A percentile compares a stretch with the other conserved stretches of the same genome.
These are phyloP conservation scores for Brachystomella parvula DNA, from an alignment of 1,140 invertebrate species.

Conservation along the genomic window DNA sequence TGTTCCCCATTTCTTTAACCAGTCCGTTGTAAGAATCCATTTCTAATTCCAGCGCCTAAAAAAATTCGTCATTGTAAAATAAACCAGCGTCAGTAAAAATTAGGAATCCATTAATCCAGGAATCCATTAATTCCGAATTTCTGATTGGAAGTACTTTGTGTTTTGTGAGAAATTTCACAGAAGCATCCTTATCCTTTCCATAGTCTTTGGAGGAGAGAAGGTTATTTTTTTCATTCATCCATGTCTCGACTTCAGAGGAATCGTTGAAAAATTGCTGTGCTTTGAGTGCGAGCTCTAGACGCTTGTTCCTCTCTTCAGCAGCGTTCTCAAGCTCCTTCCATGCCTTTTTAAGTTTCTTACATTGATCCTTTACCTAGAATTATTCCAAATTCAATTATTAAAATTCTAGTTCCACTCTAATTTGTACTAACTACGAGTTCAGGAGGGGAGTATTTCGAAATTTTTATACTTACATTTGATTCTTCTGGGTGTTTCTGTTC, in stretches of 20 bases:
- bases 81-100: background rate
- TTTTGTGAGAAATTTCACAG: constrained; percentile 81
- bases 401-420: too few species aligned
- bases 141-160: constrained; percentile 62
- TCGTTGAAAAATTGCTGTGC: constrained; percentile 86
- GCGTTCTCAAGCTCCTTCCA: constrained; percentile 64
- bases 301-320: constrained; percentile 60
- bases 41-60: constrained; percentile 76
- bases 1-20: constrained; percentile 83
- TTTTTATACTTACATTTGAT: constrained; percentile 51
- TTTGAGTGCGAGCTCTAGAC: constrained; percentile 74
- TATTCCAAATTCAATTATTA: background rate
- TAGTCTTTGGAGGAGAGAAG: constrained; percentile 72
- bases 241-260: constrained; percentile 80
- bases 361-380: constrained; percentile 55
- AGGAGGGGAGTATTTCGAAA: background rate
- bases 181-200: constrained; percentile 77
- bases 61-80: constrained; percentile 23
- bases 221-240: constrained; percentile 80
- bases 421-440: too few species aligned
- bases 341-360: constrained; percentile 53
- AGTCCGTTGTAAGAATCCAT: constrained; percentile 88
- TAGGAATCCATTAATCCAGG: too few species aligned
- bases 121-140: constrained; percentile 6
- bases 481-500: constrained; percentile 66